phyloP scores from a whole-genome alignment of 2,113 vertebrate species.

The Alectura lathami region DNA sequence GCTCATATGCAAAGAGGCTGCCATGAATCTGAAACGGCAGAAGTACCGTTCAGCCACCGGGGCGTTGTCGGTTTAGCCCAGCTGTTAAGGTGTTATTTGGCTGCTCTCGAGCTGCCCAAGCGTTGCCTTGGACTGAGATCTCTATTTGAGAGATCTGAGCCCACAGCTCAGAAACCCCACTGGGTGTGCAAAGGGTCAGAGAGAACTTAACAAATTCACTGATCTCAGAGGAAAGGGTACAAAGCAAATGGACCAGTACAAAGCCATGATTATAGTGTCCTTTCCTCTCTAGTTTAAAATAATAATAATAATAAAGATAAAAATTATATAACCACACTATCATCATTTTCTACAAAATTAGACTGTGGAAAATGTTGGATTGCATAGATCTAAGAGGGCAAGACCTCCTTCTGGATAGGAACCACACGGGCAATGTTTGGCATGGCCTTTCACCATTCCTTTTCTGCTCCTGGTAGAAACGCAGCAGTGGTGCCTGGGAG shows the following conservation, averaged over 20 bases:
- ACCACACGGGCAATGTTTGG: background rate
- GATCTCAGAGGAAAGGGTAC: background rate
- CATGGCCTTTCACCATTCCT: fast-evolving
- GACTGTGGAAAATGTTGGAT: background rate
- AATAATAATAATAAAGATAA: background rate
- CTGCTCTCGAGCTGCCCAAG: background rate
- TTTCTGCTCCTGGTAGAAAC: fast-evolving
- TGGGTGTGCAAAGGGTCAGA: background rate
- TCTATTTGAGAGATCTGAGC: background rate
- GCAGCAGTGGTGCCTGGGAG: background rate
- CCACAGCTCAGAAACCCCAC: background rate
- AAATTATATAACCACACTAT: background rate
- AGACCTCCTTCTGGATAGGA: background rate
- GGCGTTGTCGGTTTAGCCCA: background rate
- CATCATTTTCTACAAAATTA: background rate
- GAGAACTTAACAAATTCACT: background rate
- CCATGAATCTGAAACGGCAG: conserved; percentile 21
- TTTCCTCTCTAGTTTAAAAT: background rate
- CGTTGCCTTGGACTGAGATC: background rate
- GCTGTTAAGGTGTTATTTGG: background rate
- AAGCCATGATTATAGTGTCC: background rate
- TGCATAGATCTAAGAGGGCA: background rate
- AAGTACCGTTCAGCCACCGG: background rate
- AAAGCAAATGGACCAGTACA: background rate
- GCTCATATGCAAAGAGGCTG: background rate